Evolutionary conservation across 2,888 invertebrate genomes (phyloP).

Genomic region (Leptopilina drosophilae): DNA sequence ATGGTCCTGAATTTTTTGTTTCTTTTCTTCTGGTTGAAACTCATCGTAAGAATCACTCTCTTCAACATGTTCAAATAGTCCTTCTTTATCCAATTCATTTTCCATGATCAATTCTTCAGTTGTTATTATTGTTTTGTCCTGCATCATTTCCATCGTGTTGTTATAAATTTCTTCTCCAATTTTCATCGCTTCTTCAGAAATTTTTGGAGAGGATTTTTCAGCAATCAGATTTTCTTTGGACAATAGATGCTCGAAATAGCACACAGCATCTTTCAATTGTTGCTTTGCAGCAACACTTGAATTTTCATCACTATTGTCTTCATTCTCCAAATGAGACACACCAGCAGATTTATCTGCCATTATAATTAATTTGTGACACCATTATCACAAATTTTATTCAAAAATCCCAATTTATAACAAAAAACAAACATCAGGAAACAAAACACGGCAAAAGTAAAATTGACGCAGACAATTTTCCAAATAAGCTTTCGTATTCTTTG

Average conservation of each 20-base stretch:
- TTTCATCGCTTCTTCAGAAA: neutral
- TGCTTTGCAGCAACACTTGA: conserved; percentile 29
- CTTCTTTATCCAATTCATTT: neutral
- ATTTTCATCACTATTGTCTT: conserved; percentile 16
- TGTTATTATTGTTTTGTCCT: neutral
- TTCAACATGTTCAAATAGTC: neutral
- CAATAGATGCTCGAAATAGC: conserved; percentile 6
- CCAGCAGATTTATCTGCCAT: conserved; percentile 40
- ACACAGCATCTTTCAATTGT: conserved; percentile 39
- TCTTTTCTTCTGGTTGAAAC: conserved; percentile 1
- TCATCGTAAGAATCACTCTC: neutral
- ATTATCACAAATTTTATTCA: no score
- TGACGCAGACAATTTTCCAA: no score
- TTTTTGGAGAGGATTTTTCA: neutral
- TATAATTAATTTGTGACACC: no score
- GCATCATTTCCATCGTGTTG: neutral
- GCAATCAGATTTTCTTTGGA: neutral
- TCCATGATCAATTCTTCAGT: neutral
- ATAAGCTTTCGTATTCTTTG: no score
- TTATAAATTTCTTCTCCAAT: neutral
- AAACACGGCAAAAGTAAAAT: no score
- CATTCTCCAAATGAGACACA: neutral
- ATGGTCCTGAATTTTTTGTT: neutral
- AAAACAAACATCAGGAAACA: no score
- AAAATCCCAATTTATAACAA: no score